Evolutionary conservation across 2,888 invertebrate species (phyloP).

Genomic region (Machimus rusticus): DNA sequence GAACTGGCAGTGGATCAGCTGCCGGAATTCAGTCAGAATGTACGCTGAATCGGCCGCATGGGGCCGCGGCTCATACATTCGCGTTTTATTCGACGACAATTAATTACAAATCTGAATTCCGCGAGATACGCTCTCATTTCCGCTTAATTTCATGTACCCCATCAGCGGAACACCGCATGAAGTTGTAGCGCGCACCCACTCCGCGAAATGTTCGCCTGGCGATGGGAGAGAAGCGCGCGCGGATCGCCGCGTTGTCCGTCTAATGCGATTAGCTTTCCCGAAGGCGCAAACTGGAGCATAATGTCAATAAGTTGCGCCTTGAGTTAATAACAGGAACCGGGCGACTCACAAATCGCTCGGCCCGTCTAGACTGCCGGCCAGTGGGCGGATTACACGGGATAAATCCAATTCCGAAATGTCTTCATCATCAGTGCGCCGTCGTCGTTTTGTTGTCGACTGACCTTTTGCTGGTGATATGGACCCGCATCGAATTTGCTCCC

Average conservation of each 20-base stretch:
- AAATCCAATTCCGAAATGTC: conserved; percentile 8
- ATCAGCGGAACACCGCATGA: not conserved
- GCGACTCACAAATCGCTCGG: not conserved
- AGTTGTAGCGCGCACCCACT: not conserved
- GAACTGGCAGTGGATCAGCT: not conserved
- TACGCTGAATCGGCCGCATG: not conserved
- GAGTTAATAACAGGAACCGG: conserved; percentile 4
- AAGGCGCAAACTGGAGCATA: conserved; percentile 1
- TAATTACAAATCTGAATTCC: not conserved
- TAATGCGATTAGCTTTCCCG: conserved; percentile 4
- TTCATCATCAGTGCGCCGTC: not conserved
- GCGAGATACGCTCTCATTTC: not conserved
- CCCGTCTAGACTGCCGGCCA: not conserved
- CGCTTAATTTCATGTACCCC: not conserved
- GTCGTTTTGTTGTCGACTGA: not conserved
- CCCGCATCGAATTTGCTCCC: not conserved
- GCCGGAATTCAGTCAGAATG: not conserved
- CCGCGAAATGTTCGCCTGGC: not conserved
- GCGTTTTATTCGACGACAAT: not conserved
- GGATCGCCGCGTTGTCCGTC: not conserved
- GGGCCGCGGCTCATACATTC: not conserved
- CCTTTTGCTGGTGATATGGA: not conserved
- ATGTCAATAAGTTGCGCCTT: not conserved
- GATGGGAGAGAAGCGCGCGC: not conserved
- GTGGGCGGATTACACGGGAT: conserved; percentile 12